Evolutionary conservation across 2,797 vertebrate genomes (phyloP).

Genomic region (Spatula clypeata): DNA sequence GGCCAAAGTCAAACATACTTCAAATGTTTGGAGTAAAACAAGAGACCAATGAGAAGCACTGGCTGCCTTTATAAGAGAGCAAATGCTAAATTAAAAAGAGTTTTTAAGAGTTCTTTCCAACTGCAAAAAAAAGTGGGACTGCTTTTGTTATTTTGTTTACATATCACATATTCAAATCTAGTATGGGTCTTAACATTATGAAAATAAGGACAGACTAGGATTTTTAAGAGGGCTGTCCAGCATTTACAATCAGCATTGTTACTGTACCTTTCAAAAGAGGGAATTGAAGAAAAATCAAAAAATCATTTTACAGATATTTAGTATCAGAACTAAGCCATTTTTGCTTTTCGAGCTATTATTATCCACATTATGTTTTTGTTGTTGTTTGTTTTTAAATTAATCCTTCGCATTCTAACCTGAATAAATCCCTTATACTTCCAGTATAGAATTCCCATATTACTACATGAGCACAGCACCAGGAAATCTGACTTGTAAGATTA

Average conservation of each 20-base stretch:
- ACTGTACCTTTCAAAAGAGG: neutral
- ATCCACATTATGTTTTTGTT: neutral
- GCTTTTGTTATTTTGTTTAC: neutral
- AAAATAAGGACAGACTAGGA: neutral
- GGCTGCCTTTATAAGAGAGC: conserved; percentile 31
- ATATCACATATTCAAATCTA: neutral
- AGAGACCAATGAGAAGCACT: neutral
- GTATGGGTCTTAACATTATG: accelerated
- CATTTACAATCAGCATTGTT: neutral
- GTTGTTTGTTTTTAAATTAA: neutral
- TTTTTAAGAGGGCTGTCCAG: neutral
- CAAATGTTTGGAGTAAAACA: conserved; percentile 36
- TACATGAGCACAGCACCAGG: neutral
- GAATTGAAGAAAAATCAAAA: neutral
- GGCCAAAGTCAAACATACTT: conserved; percentile 66
- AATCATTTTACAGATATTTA: neutral
- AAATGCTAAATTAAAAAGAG: conserved; percentile 57
- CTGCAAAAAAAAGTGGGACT: neutral
- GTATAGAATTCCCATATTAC: neutral
- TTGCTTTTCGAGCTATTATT: neutral
- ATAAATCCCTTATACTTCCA: neutral
- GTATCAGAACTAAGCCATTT: neutral
- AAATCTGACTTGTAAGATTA: neutral
- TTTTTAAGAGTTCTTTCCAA: conserved; percentile 39
- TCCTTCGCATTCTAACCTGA: neutral